Evolutionary conservation across 2,797 vertebrate species (phyloP), one percentile per base, ranked within the genome.

Genomic region (Karalla daura): DNA sequence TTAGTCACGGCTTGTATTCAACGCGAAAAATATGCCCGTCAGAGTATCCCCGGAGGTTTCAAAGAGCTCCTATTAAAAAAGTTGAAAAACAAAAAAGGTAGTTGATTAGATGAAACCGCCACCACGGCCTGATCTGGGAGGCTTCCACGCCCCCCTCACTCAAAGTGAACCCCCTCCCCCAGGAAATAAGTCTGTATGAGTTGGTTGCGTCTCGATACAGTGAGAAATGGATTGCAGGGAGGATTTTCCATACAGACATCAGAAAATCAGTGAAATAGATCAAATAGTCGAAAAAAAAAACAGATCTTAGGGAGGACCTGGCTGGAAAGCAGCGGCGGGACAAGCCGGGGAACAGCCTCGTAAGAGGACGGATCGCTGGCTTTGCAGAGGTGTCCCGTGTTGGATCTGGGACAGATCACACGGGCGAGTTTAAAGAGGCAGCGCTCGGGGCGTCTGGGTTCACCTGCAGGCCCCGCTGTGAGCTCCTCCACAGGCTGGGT

Each of bases 381-480:
- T 80, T 81, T 67, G n/a, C 40, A 3, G 65, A 76, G 61, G 65
- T 50, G 35, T 67, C 73, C 76, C 75, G 28, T 67, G 67, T 72
- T 55, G 20, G 61, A 66, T 79, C 59, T 63, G 63, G 58, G 74
- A 81, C 74, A 72, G 88, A 83, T 90, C 84, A 79, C 72, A 69
- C 45, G 56, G 81, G 59, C 61, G 21, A 30, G 62, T 85, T 84
- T 76, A 88, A n/a, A 78, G 68, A 76, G 80, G 46, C 66, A 68
- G 56, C 60, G 68, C 3, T 21, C 49, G 24, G 73, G 84, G 75
- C 75, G 63, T 86, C 78, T 53, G 56, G 88, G 85, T 87, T 92
- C 86, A 90, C 85, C 86, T 86, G 79, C 69, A 45, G 62, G 54
- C 63, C 79, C 83, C 15, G 76, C 71, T 79, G 78, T 17, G 83